Percentiles rank a stretch among this genome's conserved stretches.
These are phyloP conservation scores for Phoxinus phoxinus DNA, from an alignment of 2,113 vertebrate species.

Conservation along the genomic window DNA sequence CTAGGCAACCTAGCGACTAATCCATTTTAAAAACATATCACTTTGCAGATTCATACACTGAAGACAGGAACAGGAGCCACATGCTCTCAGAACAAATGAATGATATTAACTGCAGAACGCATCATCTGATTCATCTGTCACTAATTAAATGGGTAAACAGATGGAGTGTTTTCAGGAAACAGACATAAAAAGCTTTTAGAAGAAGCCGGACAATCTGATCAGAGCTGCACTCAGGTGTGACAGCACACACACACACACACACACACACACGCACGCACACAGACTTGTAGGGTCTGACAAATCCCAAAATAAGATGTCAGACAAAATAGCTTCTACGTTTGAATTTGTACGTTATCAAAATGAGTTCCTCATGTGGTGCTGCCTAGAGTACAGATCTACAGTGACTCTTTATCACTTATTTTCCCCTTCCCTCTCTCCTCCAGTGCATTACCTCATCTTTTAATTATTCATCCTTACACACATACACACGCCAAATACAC, in stretches of 20 bases:
- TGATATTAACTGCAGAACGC: conserved; percentile 29
- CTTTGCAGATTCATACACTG: neutral
- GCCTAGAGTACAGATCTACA: neutral
- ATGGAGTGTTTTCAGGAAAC: conserved; percentile 23
- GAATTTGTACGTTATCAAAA: conserved; percentile 19
- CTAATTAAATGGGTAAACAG: conserved; percentile 51
- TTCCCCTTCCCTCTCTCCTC: conserved; percentile 19
- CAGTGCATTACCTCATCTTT: conserved; percentile 61
- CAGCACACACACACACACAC: conserved; percentile 17
- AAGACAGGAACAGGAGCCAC: conserved; percentile 13
- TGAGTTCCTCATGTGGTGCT: neutral
- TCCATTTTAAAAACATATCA: neutral
- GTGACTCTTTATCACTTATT: conserved; percentile 26
- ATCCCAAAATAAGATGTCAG: conserved; percentile 48
- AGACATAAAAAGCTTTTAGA: conserved; percentile 42
- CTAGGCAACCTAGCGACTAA: neutral
- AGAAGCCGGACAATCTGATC: conserved; percentile 17
- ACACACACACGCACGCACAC: conserved; percentile 3
- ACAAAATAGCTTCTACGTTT: conserved; percentile 27
- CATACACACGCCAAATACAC: conserved; percentile 58
- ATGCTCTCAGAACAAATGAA: conserved; percentile 24
- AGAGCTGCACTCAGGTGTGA: conserved; percentile 20
- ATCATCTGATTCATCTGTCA: conserved; percentile 43
- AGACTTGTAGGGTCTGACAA: conserved; percentile 31
- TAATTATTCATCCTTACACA: conserved; percentile 68